Evolutionary conservation across 2,888 invertebrate genomes (phyloP), one percentile per base, ranked within the genome.

Genomic region (Aspidiotus destructor): DNA sequence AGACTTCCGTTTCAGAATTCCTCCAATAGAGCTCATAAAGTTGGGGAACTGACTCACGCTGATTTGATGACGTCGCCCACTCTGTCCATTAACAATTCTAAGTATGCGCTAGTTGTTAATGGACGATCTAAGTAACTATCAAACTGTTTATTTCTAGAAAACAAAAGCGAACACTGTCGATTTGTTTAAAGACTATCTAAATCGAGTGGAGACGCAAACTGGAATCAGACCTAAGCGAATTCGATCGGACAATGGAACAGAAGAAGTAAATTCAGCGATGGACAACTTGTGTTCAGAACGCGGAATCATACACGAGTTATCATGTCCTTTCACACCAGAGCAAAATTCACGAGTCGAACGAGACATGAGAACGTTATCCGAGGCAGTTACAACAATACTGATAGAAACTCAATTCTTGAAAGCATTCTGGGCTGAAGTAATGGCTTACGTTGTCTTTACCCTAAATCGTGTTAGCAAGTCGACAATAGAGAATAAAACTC

Each of bases 371-470:
- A 76, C 74, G 0, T 73, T 76, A 2, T 73, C 75, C 70, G 75
- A 76, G 64, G 71, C 74, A 67, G 74, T 75, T 48, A 70, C 75
- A 64, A 71, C 75, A 28, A 73, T 62, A 8, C 70, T 75, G 48
- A 70, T 72, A 13, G 71, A 64, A 0, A 70, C 70, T 41, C 73
- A 73, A 0, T 57, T 75, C 9, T 60, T 69, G 44, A 65, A 72
- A 41, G 72, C 72, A 13, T 72, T 76, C 8, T 78, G 77, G 77
- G 77, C 76, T 6, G 77, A 78, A 72, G 77, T 77, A 11, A n/a
- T 62, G 16, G 11, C 8, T n/a, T 62, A 62, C n/a, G 48, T 28
- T 44, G 62, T 48, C 6, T 62, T 17, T 62, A 62, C 62, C 10
- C 28, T 62, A 16, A 62, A 62, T 62, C 9, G 48, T 16, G 62